phyloP scores from a whole-genome alignment of 1,140 invertebrate species.

The Caenorhabditis elegans region DNA sequence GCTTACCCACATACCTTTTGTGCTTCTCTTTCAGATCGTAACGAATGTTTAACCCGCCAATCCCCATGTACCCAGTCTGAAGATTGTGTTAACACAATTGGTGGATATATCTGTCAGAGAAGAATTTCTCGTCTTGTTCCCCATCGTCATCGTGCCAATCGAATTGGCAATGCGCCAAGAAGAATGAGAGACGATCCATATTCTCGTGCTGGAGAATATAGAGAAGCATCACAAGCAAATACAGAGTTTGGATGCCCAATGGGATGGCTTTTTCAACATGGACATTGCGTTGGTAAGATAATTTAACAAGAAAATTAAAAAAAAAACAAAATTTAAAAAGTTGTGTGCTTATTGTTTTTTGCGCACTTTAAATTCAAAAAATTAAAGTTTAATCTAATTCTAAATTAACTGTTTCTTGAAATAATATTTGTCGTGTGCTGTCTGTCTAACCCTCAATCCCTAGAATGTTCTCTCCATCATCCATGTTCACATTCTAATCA shows the following conservation, averaged over 20 bases:
- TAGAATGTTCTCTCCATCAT: slow-evolving; percentile 14
- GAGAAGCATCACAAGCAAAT: slow-evolving; percentile 3
- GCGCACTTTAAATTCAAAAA: too few relatives aligned
- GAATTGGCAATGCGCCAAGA: slow-evolving; percentile 14
- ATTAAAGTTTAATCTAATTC: too few relatives aligned
- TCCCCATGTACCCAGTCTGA: slow-evolving; percentile 27
- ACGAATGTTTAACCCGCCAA: slow-evolving; percentile 12
- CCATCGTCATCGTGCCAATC: not conserved
- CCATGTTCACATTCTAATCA: not conserved
- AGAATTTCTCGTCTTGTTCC: not conserved
- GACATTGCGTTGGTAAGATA: slow-evolving; percentile 29
- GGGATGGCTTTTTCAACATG: slow-evolving; percentile 11
- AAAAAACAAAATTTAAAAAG: too few relatives aligned
- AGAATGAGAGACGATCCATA: slow-evolving; percentile 32
- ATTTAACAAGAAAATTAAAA: not conserved
- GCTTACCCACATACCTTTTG: not conserved
- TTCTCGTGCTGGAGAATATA: slow-evolving; percentile 20
- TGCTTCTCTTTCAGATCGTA: slow-evolving; percentile 24
- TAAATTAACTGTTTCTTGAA: too few relatives aligned
- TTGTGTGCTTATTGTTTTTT: too few relatives aligned
- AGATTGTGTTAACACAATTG: slow-evolving; percentile 26
- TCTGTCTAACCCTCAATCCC: not conserved
- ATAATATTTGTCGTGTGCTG: too few relatives aligned
- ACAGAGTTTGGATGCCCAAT: slow-evolving; percentile 23
- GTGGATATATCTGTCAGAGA: slow-evolving; percentile 18